Conservation (phyloP, 1,140 invertebrate genomes). For the Drosophila micromelanica region DNA sequence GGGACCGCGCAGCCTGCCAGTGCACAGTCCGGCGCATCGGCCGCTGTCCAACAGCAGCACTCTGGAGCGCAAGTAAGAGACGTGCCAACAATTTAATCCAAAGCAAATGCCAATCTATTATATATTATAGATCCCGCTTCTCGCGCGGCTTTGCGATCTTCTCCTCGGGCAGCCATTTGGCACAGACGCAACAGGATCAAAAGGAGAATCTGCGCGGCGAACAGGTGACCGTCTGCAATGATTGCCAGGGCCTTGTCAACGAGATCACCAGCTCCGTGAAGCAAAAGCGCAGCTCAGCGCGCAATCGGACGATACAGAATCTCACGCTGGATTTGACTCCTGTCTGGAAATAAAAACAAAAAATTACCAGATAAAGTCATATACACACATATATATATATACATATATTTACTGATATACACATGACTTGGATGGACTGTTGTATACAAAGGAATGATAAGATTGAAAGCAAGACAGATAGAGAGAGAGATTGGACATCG, state of each 20-base stretch:
- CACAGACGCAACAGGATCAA: slow-evolving; percentile 70
- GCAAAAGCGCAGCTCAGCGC: slow-evolving; percentile 90
- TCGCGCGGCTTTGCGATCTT: slow-evolving; percentile 85
- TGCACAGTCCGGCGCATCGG: slow-evolving; percentile 79
- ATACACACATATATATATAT: slow-evolving; percentile 29
- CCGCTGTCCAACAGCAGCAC: slow-evolving; percentile 84
- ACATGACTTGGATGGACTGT: slow-evolving; percentile 62
- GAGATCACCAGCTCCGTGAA: slow-evolving; percentile 95
- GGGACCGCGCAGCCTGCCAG: slow-evolving; percentile 86
- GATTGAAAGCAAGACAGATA: slow-evolving; percentile 16
- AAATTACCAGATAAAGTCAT: slow-evolving; percentile 31
- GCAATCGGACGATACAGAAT: slow-evolving; percentile 91
- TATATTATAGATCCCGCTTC: slow-evolving; percentile 83
- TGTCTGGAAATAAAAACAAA: slow-evolving; percentile 87
- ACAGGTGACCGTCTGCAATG: slow-evolving; percentile 95
- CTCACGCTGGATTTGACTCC: slow-evolving; percentile 92
- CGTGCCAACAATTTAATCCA: neutral
- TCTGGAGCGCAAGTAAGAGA: slow-evolving; percentile 85
- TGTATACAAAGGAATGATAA: slow-evolving; percentile 54
- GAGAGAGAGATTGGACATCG: slow-evolving; percentile 10
- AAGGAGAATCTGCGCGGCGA: slow-evolving; percentile 90
- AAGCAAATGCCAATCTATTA: neutral
- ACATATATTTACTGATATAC: slow-evolving; percentile 4
- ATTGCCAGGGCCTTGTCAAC: slow-evolving; percentile 96
- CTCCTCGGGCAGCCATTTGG: slow-evolving; percentile 83